These are phyloP conservation scores for Mycetomoellerius zeteki DNA, from an alignment of 1,140 invertebrate genomes.

Conservation along the genomic window DNA sequence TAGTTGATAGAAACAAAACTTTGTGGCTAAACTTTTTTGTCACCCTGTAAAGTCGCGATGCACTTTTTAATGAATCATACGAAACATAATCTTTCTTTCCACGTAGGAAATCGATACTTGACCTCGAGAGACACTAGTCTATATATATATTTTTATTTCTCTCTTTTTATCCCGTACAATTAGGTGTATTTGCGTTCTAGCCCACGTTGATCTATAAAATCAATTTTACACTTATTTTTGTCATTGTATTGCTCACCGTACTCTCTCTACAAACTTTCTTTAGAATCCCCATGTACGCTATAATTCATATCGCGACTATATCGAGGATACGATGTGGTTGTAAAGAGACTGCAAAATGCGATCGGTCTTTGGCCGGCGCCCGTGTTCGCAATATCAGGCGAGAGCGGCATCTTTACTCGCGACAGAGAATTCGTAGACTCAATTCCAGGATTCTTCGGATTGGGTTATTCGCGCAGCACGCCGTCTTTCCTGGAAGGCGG, in stretches of 20 bases:
- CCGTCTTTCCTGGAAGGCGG: constrained; percentile 75
- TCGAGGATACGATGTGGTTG: not conserved
- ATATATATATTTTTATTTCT: constrained; percentile 6
- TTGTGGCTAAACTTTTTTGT: no score
- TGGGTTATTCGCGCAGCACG: constrained; percentile 20
- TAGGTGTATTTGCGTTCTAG: not conserved
- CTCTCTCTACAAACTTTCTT: not conserved
- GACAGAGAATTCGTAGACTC: constrained; percentile 43
- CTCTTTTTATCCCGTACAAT: not conserved
- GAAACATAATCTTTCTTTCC: not conserved
- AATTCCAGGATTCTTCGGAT: constrained; percentile 61
- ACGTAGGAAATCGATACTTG: not conserved
- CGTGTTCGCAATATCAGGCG: not conserved
- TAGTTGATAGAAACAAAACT: no score
- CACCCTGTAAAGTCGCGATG: not conserved
- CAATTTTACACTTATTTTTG: constrained; percentile 7
- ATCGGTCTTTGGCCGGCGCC: not conserved
- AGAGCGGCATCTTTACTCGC: constrained; percentile 42
- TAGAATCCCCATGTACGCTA: not conserved
- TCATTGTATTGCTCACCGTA: not conserved
- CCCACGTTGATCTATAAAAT: not conserved
- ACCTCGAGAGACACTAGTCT: not conserved
- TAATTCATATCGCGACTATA: constrained; percentile 42
- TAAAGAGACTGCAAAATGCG: constrained; percentile 26
- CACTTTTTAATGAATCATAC: not conserved